Evolutionary conservation across 2,113 vertebrate genomes (phyloP), one percentile per base, ranked within the genome.

Genomic region (Pelusios castaneus): DNA sequence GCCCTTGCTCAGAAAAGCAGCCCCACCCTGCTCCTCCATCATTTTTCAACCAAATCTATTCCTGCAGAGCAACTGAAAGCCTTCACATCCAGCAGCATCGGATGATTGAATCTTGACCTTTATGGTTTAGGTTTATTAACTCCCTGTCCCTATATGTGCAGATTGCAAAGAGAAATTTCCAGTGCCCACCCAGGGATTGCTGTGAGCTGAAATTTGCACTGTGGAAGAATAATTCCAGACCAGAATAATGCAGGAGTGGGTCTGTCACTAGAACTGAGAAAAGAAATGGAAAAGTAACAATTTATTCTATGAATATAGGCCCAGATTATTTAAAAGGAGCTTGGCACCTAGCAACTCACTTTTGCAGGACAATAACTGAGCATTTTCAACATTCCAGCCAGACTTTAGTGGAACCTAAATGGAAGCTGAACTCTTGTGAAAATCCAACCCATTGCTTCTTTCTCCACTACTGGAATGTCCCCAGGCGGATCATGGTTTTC

Each of bases 51-150:
- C 38, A 7, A 0, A 4, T 49, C 82, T n/a, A 12, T 55, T 38
- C 76, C 82, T 73, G 49, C 34, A 5, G 41, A 45, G 38, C 87
- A 22, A 29, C 5, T 29, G 58, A 88, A 85, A 93, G 52, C 63
- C 47, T 89, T 82, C 81, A 41, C 84, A 80, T 77, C 88, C 88
- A 82, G 86, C 76, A 92, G 70, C 87, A 47, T 54, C 47, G 3
- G 1, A 6, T 70, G 85, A 88, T 41, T 54, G 80, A 84, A 82
- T 76, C 79, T 38, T 41, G 80, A 49, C 89, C 91, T 91, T 90
- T 70, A 24, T 84, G 75, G 80, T 80, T 87, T 2, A 16, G 67
- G 47, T 79, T 90, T 76, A 49, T 93, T 80, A 79, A 76, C 76
- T 92, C 70, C 19, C n/a, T 94, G 87, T 47, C 67, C 84, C 25